Evolutionary conservation across 2,888 invertebrate genomes (phyloP).

Genomic region (Athalia circularis): DNA sequence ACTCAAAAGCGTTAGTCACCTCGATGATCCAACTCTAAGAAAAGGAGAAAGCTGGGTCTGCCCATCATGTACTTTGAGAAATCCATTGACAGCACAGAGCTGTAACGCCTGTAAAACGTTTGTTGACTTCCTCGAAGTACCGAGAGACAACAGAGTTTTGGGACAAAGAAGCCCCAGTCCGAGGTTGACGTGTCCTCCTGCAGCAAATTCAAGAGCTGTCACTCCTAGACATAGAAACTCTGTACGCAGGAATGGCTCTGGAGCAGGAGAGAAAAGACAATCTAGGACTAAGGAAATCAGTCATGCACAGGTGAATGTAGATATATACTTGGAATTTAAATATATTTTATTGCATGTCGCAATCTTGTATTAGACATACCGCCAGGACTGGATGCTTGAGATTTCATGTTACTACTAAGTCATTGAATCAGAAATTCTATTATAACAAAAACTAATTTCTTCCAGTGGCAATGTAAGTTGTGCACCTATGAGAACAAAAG

Average conservation of each 20-base stretch:
- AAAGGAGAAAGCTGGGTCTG: slow-evolving; percentile 83
- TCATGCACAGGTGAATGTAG: slow-evolving; percentile 59
- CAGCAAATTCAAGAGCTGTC: slow-evolving; percentile 65
- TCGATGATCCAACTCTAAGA: slow-evolving; percentile 82
- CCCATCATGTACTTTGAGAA: slow-evolving; percentile 88
- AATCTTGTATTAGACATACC: background rate
- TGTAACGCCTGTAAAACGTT: slow-evolving; percentile 88
- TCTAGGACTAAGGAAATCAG: slow-evolving; percentile 64
- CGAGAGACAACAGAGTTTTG: slow-evolving; percentile 59
- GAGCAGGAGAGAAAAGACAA: slow-evolving; percentile 63
- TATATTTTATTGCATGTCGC: background rate
- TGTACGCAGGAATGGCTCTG: slow-evolving; percentile 67
- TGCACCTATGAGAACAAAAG: slow-evolving; percentile 88
- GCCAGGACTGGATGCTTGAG: background rate
- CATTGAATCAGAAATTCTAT: background rate
- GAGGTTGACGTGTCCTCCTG: slow-evolving; percentile 59
- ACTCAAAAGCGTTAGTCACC: slow-evolving; percentile 80
- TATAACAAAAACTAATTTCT: background rate
- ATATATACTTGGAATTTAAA: background rate
- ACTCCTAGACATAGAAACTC: slow-evolving; percentile 71
- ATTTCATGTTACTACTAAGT: background rate
- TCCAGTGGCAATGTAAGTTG: slow-evolving; percentile 84
- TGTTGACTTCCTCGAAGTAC: slow-evolving; percentile 72
- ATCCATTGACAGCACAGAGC: slow-evolving; percentile 80
- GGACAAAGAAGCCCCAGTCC: slow-evolving; percentile 71